Base-by-base conservation (phyloP, 1,140 invertebrate species). In the Pogonognathellus flavescens region DNA sequence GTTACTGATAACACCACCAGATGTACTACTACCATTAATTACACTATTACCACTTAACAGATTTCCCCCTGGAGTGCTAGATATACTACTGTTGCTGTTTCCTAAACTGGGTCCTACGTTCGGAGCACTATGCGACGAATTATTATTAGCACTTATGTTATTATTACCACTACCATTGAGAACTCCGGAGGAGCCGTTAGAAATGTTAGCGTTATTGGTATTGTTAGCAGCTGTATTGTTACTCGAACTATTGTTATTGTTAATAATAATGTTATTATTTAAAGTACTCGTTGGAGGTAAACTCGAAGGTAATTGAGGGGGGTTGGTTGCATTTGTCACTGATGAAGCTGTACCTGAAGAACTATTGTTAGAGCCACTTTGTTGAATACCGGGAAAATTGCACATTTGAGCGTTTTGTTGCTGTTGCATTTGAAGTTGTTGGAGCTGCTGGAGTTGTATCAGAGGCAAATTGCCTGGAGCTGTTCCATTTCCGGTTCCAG, bases 361-460 rank as follows among this genome's bases (percentile, higher is more conserved):
- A 66, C 14, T 41, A 57, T n/a, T 57, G n/a, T 57, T 76, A 76
- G 70, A 25, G 70, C 70, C 70, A 76, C 41, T 76, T 76, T 76
- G 70, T 76, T 76, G 70, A 76, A 76, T 76, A 76, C 70, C 70
- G 70, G 49, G 88, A 72, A 66, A 87, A 88, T 41, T 82, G 57
- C 80, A 88, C 87, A 83, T 86, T 85, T 52, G 66, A 85, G 80
- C 85, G 82, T 76, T 88, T 86, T 53, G 91, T 83, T 90, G 89
- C 53, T 53, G 91, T 83, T 90, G 89, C 53, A 89, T 89, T 57
- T 90, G 90, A 16, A 89, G 89, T 82, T 90, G 89, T 83, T 59
- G 49, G 16, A 50, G 81, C 50, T 89, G 89, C 80, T 89, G 89
- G 66, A 89, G 89, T 70, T 84, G 85, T 18, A 83, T 80, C 20